phyloP scores from a whole-genome alignment of 2,113 vertebrate species.

The Thalassarche chlororhynchos region DNA sequence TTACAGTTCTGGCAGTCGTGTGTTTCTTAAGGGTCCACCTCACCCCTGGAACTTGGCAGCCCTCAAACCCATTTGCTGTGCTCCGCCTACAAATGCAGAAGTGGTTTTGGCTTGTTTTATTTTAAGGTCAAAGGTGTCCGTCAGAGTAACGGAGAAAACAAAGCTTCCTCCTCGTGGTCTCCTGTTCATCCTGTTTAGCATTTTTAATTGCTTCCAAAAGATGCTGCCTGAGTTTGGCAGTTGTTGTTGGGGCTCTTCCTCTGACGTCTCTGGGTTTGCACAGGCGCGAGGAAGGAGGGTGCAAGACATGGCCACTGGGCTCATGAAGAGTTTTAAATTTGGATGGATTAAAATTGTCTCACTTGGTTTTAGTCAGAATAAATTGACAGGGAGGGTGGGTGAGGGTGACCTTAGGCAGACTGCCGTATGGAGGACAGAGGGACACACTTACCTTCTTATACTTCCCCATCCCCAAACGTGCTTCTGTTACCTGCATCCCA shows the following conservation, averaged over 20 bases:
- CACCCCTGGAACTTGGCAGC: not conserved
- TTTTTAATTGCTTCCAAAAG: not conserved
- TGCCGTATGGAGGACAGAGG: not conserved
- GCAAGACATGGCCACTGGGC: not conserved
- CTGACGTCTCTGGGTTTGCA: not conserved
- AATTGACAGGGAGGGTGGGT: not conserved
- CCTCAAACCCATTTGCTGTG: not conserved
- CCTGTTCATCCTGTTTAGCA: not conserved
- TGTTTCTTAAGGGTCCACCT: not conserved
- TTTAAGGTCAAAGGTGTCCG: not conserved
- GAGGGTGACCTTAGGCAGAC: not conserved
- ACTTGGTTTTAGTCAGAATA: not conserved
- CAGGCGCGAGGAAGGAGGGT: not conserved
- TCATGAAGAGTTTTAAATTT: not conserved
- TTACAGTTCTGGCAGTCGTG: fast-evolving
- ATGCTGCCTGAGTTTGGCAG: not conserved
- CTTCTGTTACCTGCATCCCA: not conserved
- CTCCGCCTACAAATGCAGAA: not conserved
- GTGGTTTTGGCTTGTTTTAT: not conserved
- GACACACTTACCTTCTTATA: not conserved
- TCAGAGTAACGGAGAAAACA: not conserved
- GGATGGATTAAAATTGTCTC: not conserved
- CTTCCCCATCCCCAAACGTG: not conserved
- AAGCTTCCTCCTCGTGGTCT: not conserved
- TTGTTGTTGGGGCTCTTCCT: not conserved